These are phyloP conservation scores for Amia ocellicauda DNA, from an alignment of 2,113 vertebrate species.

Conservation along the genomic window DNA sequence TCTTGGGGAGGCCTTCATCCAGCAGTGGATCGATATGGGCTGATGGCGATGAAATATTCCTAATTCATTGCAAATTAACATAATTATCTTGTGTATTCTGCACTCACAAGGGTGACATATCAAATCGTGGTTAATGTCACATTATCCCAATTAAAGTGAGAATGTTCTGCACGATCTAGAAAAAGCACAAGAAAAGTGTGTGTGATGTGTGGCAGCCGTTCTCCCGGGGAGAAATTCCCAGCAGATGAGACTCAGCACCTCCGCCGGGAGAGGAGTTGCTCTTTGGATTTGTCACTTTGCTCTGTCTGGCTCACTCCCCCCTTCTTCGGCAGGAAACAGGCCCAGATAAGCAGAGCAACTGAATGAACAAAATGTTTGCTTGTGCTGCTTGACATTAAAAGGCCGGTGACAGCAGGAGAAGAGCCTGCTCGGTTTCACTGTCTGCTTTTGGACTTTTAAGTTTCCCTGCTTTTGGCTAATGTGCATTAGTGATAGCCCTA, in stretches of 20 bases:
- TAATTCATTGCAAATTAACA: too few species aligned
- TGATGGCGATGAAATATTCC: too few species aligned
- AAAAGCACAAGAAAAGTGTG: neutral
- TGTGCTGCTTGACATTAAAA: constrained; percentile 14
- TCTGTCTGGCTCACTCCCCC: neutral
- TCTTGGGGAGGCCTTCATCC: too few species aligned
- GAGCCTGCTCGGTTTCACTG: constrained; percentile 15
- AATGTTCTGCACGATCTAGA: too few species aligned
- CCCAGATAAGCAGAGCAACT: constrained; percentile 9
- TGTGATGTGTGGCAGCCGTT: constrained; percentile 1
- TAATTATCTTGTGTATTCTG: too few species aligned
- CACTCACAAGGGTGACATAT: too few species aligned
- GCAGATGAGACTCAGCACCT: neutral
- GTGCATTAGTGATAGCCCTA: neutral
- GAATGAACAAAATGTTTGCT: neutral
- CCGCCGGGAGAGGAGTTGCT: neutral
- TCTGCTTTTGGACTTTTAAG: constrained; percentile 15
- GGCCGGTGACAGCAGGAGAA: neutral
- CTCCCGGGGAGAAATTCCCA: neutral
- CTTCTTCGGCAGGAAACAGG: neutral
- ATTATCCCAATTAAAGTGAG: too few species aligned
- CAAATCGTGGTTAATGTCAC: too few species aligned
- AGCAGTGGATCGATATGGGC: too few species aligned
- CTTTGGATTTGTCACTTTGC: constrained; percentile 2
- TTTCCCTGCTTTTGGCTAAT: neutral